Evolutionary conservation across 2,113 vertebrate species (phyloP), one percentile per base, ranked within the genome.

Genomic region (Gymnobelideus leadbeateri): DNA sequence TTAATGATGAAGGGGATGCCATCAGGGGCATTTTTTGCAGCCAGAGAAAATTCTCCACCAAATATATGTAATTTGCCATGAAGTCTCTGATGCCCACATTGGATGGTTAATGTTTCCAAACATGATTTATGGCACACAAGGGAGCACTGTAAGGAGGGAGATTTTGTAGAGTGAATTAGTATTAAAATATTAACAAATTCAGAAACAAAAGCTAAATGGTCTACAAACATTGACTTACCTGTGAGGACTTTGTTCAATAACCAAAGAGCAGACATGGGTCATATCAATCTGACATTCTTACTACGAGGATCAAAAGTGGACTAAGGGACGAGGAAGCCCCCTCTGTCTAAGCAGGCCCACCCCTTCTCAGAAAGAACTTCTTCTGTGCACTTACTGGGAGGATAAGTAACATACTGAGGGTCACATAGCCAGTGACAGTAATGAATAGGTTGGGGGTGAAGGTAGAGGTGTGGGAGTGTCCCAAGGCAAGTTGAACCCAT

Each of bases 111-210:
- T 37, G 99, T 99, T 97, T 99, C 99, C 98, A 99, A 98, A 98
- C 99, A 99, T 92, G 99, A 99, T 98, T 99, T 99, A 97, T 99
- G 99, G 98, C 99, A 99, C 91, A 99, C 99, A 95, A 99, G 98
- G 0, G 99, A 99, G 98, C 99, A 99, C 99, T 99, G 94, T 0
- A 98, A 96, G 93, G 91, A 96, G 94, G n/a, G 68, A 84, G n/a
- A 43, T 84, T 84, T 43, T 43, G 19, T 43, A 21, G 37, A 23
- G 19, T 49, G 47, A 49, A 49, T 49, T 49, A 49, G 47, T 49
- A 49, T 49, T 49, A 43, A 43, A 84, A 84, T 8, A 43, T 43
- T 21, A 84, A 43, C n/a, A 84, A 84, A 16, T 23, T 19, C 6
- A 43, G 68, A 84, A 84, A 84, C 16, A 84, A 84, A 43, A 84